A percentile compares a stretch with the other conserved stretches of the same genome.
phyloP scores from a whole-genome alignment of 2,113 vertebrate species.

The Mus musculus region DNA sequence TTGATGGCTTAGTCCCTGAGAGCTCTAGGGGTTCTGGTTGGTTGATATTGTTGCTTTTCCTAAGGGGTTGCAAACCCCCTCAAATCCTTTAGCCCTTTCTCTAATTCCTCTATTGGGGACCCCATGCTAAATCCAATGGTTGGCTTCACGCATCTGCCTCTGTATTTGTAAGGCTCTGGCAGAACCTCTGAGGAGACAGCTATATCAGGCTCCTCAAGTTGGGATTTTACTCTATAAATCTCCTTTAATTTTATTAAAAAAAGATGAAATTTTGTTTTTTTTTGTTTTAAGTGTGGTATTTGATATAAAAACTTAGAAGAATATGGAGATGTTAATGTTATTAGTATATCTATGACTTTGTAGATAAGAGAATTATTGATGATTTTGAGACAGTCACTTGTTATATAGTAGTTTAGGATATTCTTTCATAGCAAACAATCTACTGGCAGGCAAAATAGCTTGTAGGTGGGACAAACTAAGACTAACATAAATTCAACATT shows the following conservation, averaged over 20 bases:
- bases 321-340: not conserved
- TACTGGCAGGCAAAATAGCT: not conserved
- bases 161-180: no score
- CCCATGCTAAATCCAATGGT: no score
- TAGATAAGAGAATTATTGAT: not conserved
- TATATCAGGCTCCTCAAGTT: not conserved
- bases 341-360: not conserved
- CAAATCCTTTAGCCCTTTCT: no score
- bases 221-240: not conserved
- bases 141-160: no score
- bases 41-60: no score
- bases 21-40: no score
- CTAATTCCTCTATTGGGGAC: no score
- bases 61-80: no score
- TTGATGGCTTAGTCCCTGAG: no score
- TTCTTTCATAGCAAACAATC: not conserved
- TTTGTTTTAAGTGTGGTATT: not conserved
- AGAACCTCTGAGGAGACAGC: no score
- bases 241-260: not conserved
- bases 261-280: not conserved
- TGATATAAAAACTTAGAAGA: not conserved
- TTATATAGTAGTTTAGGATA: not conserved
- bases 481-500: conserved; percentile 6
- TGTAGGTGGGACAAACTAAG: not conserved
- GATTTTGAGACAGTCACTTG: conserved; percentile 7